Percentiles rank a stretch among this genome's conserved stretches.
Evolutionary conservation across 2,797 vertebrate genomes (phyloP).

Genomic region (Falco columbarius): DNA sequence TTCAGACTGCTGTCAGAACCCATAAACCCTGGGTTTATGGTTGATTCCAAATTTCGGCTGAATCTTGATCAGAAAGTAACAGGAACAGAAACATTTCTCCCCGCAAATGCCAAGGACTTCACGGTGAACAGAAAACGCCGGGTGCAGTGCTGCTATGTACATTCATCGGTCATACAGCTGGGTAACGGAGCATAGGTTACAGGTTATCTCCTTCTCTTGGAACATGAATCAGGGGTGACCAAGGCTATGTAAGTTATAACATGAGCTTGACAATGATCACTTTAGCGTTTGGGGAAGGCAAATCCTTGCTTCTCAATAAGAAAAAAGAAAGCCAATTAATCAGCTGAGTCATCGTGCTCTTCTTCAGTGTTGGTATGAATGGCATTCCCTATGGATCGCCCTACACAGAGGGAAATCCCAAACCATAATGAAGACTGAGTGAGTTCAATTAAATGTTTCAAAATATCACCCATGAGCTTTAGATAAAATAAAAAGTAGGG

Average conservation of each 20-base stretch:
- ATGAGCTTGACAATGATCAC: neutral
- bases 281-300: neutral
- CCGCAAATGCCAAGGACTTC: neutral
- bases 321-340: conserved; percentile 41
- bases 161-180: neutral
- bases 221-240: conserved; percentile 19
- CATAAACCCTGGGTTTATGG: neutral
- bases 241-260: neutral
- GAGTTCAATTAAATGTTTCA: conserved; percentile 2
- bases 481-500: neutral
- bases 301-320: neutral
- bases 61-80: neutral
- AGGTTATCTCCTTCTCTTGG: neutral
- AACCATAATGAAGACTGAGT: neutral
- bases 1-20: neutral
- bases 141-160: neutral
- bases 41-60: neutral
- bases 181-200: neutral
- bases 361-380: neutral
- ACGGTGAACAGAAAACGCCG: conserved; percentile 1
- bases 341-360: conserved; percentile 35
- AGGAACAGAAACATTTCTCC: conserved; percentile 19
- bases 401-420: neutral
- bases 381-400: neutral
- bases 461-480: neutral